Evolutionary conservation across 2,113 vertebrate genomes (phyloP), one percentile per base, ranked within the genome.

Genomic region (Holacanthus passer): DNA sequence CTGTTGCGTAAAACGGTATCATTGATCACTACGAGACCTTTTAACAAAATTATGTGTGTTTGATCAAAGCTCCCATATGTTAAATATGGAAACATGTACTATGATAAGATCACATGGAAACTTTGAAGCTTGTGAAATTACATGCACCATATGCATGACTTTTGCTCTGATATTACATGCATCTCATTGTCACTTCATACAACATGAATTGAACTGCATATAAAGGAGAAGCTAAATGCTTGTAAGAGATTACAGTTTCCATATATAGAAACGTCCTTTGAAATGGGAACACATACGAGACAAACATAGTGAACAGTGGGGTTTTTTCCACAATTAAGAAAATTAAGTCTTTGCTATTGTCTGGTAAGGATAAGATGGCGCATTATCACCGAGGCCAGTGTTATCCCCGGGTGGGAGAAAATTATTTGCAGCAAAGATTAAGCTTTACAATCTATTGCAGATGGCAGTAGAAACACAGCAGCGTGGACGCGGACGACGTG

Each of bases 291-390:
- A 64, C 83, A 68, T 63, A 56, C 11, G 31, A 73, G 81, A 66
- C 14, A 35, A 68, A 84, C 80, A 90, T 88, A 90, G 88, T 79
- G 74, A 90, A 86, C 88, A 82, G 82, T 87, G 79, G 84, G 85
- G 80, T 58, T 70, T 87, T 86, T 76, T n/a, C n/a, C 73, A 92
- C 86, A 94, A 94, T 94, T 95, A 95, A 87, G 66, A 87, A 92
- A 89, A 89, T 88, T 67, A 92, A 88, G 85, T 85, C 87, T 73
- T 91, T 79, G 48, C 53, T 87, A 81, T 82, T 93, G 88, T 91
- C 77, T 65, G 70, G n/a, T 66, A 66, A 35, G 82, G 91, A 94
- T 94, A 90, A 93, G 88, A 89, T 78, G 81, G 59, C 43, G 76
- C 86, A 91, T 93, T 93, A 93, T 93, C 89, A 84, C 75, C 19